These are phyloP conservation scores for Grammomys surdaster DNA, from an alignment of 2,113 vertebrate genomes.

Conservation along the genomic window DNA sequence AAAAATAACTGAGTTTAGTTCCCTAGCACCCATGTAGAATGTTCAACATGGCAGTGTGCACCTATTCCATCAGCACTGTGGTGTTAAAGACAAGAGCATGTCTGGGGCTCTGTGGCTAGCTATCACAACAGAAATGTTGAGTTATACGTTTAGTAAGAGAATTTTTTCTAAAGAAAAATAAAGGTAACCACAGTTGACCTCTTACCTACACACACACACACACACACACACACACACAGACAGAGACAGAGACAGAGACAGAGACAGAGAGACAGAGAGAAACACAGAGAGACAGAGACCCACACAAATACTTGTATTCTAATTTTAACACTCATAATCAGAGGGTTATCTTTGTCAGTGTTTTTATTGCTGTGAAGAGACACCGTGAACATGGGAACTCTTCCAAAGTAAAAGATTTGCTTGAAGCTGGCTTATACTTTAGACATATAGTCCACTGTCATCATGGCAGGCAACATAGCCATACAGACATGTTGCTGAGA, in stretches of 20 bases:
- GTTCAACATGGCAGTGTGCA: no score
- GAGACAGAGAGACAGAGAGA: no score
- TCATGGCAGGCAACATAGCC: not conserved
- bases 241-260: not conserved
- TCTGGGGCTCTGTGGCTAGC: not conserved
- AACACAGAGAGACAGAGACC: not conserved
- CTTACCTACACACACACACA: not conserved
- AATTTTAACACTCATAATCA: not conserved
- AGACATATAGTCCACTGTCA: not conserved
- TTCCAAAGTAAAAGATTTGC: not conserved
- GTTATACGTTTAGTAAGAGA: not conserved
- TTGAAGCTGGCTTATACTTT: not conserved
- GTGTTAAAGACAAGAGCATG: fast-evolving
- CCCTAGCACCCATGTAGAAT: no score
- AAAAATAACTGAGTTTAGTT: not conserved
- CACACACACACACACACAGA: no score
- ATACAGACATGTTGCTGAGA: not conserved
- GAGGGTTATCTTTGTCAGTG: not conserved
- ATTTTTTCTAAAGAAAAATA: not conserved
- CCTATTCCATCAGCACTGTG: not conserved
- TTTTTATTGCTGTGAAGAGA: not conserved
- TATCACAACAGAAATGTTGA: not conserved
- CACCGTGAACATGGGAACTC: fast-evolving
- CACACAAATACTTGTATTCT: not conserved
- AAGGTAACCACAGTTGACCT: not conserved